These are phyloP conservation scores for Pseudoatta argentina DNA, from an alignment of 1,140 invertebrate species.

Conservation along the genomic window DNA sequence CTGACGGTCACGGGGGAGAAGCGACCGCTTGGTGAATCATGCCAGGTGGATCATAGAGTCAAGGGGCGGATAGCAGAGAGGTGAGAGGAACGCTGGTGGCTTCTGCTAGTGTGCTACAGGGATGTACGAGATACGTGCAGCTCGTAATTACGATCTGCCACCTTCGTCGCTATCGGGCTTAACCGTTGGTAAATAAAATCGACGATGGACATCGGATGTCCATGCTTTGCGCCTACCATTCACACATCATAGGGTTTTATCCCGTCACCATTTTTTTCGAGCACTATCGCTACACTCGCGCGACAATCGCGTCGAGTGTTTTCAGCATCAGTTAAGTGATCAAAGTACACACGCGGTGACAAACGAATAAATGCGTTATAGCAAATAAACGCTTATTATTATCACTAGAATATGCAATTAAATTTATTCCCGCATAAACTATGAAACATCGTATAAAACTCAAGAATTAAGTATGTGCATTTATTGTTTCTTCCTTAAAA, in stretches of 20 bases:
- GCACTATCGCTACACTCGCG: background rate
- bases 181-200: conserved; percentile 66
- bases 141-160: conserved; percentile 80
- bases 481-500: background rate
- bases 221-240: conserved; percentile 23
- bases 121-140: conserved; percentile 63
- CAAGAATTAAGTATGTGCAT: background rate
- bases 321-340: background rate
- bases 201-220: conserved; percentile 33
- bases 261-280: conserved; percentile 23
- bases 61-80: conserved; percentile 45
- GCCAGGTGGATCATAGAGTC: conserved; percentile 63
- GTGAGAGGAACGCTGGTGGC: conserved; percentile 42
- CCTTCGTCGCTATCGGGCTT: conserved; percentile 46
- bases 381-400: background rate
- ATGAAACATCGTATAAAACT: background rate
- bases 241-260: conserved; percentile 16
- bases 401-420: background rate
- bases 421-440: background rate
- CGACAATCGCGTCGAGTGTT: conserved; percentile 20
- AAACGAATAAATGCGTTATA: background rate
- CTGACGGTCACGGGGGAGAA: conserved; percentile 79
- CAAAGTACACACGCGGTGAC: background rate
- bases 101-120: conserved; percentile 19
- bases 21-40: conserved; percentile 80